Conservation (phyloP, 2,113 vertebrate genomes). For the Pangasianodon gigas region DNA sequence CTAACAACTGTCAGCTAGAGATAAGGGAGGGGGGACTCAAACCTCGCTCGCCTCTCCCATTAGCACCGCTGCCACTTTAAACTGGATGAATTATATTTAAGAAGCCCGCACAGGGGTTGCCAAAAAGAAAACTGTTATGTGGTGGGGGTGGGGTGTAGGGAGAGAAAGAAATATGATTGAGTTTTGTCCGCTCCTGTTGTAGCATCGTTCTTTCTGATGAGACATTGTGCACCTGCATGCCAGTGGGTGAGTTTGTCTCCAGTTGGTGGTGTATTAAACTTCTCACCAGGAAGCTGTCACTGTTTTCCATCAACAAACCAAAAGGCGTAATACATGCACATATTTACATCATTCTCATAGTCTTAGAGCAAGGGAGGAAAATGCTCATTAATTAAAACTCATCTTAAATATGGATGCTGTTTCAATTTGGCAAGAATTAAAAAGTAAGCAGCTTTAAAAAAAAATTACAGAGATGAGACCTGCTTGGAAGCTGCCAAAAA, state of each 20-base stretch:
- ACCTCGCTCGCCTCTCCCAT: conserved; percentile 73
- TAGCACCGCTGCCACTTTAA: conserved; percentile 75
- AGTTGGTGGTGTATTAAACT: conserved; percentile 71
- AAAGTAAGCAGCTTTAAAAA: conserved; percentile 68
- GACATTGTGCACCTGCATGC: conserved; percentile 71
- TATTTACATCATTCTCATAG: conserved; percentile 72
- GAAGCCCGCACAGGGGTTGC: conserved; percentile 63
- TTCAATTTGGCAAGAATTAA: conserved; percentile 71
- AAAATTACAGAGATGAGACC: conserved; percentile 63
- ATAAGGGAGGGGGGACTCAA: conserved; percentile 85
- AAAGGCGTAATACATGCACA: conserved; percentile 69
- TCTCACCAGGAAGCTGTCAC: conserved; percentile 71
- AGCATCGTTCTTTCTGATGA: conserved; percentile 54
- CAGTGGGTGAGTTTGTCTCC: conserved; percentile 62
- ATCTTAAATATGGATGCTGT: conserved; percentile 70
- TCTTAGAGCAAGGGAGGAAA: conserved; percentile 49
- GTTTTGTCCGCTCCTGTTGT: conserved; percentile 49
- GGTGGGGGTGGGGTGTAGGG: conserved; percentile 29
- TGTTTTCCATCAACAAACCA: conserved; percentile 70
- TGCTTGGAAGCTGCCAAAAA: conserved; percentile 69
- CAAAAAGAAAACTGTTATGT: conserved; percentile 56
- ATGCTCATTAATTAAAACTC: conserved; percentile 72
- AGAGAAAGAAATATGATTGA: conserved; percentile 47
- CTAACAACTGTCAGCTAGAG: conserved; percentile 98
- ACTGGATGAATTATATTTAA: conserved; percentile 72